These are phyloP conservation scores for Neodiprion pinetum DNA, from an alignment of 1,140 invertebrate species.

Conservation along the genomic window DNA sequence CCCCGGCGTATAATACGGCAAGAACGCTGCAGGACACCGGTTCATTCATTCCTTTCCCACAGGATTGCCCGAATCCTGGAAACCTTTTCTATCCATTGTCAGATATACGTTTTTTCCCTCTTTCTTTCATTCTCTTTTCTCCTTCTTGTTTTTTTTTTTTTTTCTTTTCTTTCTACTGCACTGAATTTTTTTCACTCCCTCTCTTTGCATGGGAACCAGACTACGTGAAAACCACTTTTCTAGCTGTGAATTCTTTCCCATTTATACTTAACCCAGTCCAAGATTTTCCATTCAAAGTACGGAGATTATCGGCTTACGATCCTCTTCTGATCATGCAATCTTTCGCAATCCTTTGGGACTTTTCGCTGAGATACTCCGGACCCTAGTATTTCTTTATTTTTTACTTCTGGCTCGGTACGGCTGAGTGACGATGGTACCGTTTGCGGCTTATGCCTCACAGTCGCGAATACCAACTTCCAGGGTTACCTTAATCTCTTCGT, in stretches of 20 bases:
- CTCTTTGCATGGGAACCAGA: constrained; percentile 41
- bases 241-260: constrained; percentile 23
- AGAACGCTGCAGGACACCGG: constrained; percentile 37
- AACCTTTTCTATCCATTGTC: constrained; percentile 52
- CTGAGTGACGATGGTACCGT: too few species aligned
- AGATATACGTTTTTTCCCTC: constrained; percentile 38
- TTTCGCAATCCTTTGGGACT: constrained; percentile 50
- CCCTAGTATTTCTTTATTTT: too few species aligned
- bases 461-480: too few species aligned
- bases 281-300: constrained; percentile 9
- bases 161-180: constrained; percentile 27
- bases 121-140: constrained; percentile 37
- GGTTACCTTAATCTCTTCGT: too few species aligned
- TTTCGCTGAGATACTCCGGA: constrained; percentile 35
- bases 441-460: too few species aligned
- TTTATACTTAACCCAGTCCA: constrained; percentile 34
- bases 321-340: constrained; percentile 14
- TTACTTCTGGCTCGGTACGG: too few species aligned
- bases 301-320: too few species aligned
- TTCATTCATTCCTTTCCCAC: constrained; percentile 54
- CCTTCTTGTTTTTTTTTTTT: constrained; percentile 45
- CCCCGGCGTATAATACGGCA: constrained; percentile 42
- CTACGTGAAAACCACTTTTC: constrained; percentile 22
- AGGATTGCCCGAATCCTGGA: constrained; percentile 53
- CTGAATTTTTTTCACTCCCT: constrained; percentile 4